These are phyloP conservation scores for Drosophila setifemur DNA, from an alignment of 1,140 invertebrate species.

Conservation along the genomic window DNA sequence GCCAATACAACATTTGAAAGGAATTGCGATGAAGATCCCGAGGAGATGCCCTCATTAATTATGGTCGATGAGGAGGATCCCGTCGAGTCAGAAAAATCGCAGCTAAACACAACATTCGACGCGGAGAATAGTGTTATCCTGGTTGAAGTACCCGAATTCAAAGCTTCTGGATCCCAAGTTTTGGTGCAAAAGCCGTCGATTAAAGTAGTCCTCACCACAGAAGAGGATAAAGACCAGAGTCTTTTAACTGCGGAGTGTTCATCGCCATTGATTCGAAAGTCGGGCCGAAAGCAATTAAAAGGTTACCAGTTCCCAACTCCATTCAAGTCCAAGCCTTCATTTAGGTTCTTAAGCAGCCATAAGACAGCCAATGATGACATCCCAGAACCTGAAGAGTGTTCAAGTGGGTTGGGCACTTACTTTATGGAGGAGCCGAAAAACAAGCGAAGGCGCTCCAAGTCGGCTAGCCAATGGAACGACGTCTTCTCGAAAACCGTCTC, in stretches of 20 bases:
- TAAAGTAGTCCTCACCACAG: slow-evolving; percentile 43
- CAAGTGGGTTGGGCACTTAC: background rate
- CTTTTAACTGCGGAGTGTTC: slow-evolving; percentile 2
- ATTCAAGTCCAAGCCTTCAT: slow-evolving; percentile 7
- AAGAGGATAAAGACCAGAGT: slow-evolving; percentile 5
- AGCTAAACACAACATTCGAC: slow-evolving; percentile 50
- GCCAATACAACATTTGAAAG: background rate
- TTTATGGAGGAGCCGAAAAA: background rate
- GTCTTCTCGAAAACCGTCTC: slow-evolving; percentile 34
- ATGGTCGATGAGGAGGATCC: slow-evolving; percentile 41
- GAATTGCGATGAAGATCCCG: background rate
- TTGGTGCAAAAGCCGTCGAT: slow-evolving; percentile 8
- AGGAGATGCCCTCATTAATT: slow-evolving; percentile 43
- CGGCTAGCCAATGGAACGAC: slow-evolving; percentile 19
- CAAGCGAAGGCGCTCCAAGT: slow-evolving; percentile 51
- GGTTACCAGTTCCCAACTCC: slow-evolving; percentile 51
- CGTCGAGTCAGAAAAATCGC: background rate
- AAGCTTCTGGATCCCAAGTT: slow-evolving; percentile 6
- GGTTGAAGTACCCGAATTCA: background rate
- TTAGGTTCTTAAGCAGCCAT: background rate
- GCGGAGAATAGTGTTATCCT: slow-evolving; percentile 17
- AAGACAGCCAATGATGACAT: background rate
- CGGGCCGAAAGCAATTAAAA: background rate
- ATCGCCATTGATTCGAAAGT: background rate
- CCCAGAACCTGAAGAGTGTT: background rate